These are phyloP conservation scores for Pungitius pungitius DNA, from an alignment of 2,113 vertebrate species.

Conservation along the genomic window DNA sequence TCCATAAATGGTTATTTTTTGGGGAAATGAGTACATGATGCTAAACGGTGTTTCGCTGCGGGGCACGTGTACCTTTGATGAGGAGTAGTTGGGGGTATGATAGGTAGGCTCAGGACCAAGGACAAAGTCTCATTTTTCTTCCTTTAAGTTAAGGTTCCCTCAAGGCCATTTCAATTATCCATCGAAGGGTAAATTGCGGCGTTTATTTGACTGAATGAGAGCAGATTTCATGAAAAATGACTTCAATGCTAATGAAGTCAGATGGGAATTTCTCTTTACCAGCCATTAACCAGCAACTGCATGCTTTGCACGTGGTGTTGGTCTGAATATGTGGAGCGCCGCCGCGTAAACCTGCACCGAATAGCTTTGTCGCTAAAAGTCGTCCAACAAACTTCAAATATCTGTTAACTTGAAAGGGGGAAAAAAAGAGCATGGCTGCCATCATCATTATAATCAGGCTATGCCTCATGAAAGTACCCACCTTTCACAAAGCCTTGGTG, in stretches of 20 bases:
- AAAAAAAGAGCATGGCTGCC: conserved; percentile 24
- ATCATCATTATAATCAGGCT: conserved; percentile 23
- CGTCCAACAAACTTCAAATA: conserved; percentile 18
- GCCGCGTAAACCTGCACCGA: conserved; percentile 1
- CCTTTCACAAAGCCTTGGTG: conserved; percentile 29
- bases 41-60: conserved; percentile 54
- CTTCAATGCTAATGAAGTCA: conserved; percentile 33
- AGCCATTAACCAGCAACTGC: neutral
- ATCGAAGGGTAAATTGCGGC: conserved; percentile 39
- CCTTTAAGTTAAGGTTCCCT: conserved; percentile 29
- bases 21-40: conserved; percentile 52
- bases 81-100: conserved; percentile 31
- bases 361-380: conserved; percentile 18
- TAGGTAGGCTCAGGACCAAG: conserved; percentile 29
- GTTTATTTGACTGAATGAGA: conserved; percentile 54
- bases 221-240: conserved; percentile 37
- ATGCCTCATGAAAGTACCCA: conserved; percentile 22
- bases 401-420: conserved; percentile 36
- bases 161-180: conserved; percentile 45
- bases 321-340: conserved; percentile 18
- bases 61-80: conserved; percentile 50
- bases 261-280: conserved; percentile 34
- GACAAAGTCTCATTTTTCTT: conserved; percentile 36
- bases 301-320: conserved; percentile 11
- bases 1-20: conserved; percentile 65